These are phyloP conservation scores for Erynnis tages DNA, from an alignment of 2,888 invertebrate species.

Conservation along the genomic window DNA sequence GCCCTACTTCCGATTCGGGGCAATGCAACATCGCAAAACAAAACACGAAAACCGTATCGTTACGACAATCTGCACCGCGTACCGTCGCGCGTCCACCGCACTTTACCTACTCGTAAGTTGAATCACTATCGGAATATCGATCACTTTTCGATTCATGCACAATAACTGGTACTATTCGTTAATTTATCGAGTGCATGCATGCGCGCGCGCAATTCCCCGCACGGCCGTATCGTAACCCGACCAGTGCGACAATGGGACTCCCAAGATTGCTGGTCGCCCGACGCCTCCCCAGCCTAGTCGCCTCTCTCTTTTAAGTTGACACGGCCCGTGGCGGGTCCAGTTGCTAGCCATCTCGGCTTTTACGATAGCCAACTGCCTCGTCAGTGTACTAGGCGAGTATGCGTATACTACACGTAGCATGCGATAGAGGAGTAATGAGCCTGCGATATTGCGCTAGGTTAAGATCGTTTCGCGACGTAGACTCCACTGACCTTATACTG, in stretches of 20 bases:
- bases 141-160: slow-evolving; percentile 29
- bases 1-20: slow-evolving; percentile 28
- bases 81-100: slow-evolving; percentile 38
- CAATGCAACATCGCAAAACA: slow-evolving; percentile 29
- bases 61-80: slow-evolving; percentile 41
- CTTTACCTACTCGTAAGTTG: slow-evolving; percentile 49
- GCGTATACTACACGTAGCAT: not conserved
- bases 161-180: slow-evolving; percentile 9
- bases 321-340: slow-evolving; percentile 36
- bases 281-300: slow-evolving; percentile 70
- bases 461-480: not conserved
- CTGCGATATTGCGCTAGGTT: not conserved
- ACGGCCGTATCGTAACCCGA: slow-evolving; percentile 72
- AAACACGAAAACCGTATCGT: slow-evolving; percentile 36
- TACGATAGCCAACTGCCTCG: slow-evolving; percentile 13
- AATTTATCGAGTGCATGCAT: slow-evolving; percentile 26
- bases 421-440: not conserved
- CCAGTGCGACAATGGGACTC: slow-evolving; percentile 73
- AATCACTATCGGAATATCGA: slow-evolving; percentile 37
- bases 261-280: slow-evolving; percentile 45
- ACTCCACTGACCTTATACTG: not conserved
- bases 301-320: slow-evolving; percentile 77
- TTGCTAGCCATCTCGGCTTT: slow-evolving; percentile 24
- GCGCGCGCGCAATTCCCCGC: slow-evolving; percentile 62
- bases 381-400: not conserved